Base-by-base conservation (phyloP, 1,140 invertebrate genomes). In the Wiebesia pumilae region DNA sequence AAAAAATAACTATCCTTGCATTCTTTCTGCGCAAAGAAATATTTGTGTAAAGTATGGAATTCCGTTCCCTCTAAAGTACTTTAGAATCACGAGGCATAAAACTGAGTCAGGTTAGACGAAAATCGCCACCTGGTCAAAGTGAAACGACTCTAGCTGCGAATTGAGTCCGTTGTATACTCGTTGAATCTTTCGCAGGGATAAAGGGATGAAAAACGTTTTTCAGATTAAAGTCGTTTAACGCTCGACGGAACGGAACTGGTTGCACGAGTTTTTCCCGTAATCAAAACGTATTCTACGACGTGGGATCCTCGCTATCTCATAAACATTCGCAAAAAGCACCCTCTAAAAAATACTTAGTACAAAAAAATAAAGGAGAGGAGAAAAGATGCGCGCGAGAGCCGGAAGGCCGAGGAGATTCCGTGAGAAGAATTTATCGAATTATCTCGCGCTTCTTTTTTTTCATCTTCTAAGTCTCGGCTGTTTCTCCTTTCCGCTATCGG, bases 361-460 rank as follows among this genome's bases (percentile, higher is more conserved):
- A 71, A 33, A 75, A 75, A 62, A 75, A 75, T 75, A 9, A 75
- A n/a, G 38, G 30, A 43, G 38, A 3, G 27, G 24, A 27, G 24
- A 62, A 14, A 27, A 10, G 10, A 14, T 6, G 24, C 2, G 3
- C 6, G 27, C 6, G 24, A 27, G 38, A 75, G 71, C 19, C 19
- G 19, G 35, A 73, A 73, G 69, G 6, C 19, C 69, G 38, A 40
- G 69, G 6, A 73, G 38, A 43, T 51, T 14, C 4, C 58, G 58
- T 65, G 79, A 81, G 79, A 65, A 81, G 35, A 80, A 38, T 62
- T 33, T 7, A n/a, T n/a, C 16, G 54, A 80, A 58, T 38, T 62
- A 80, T 54, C 47, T 16, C 24, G 4, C 33, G 21, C 30, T 80
- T 7, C 69, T 30, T 62, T 33, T 51, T 58, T 79, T 27, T 43